Conservation (phyloP, 1,140 invertebrate species). For the Drosophila rufa region DNA sequence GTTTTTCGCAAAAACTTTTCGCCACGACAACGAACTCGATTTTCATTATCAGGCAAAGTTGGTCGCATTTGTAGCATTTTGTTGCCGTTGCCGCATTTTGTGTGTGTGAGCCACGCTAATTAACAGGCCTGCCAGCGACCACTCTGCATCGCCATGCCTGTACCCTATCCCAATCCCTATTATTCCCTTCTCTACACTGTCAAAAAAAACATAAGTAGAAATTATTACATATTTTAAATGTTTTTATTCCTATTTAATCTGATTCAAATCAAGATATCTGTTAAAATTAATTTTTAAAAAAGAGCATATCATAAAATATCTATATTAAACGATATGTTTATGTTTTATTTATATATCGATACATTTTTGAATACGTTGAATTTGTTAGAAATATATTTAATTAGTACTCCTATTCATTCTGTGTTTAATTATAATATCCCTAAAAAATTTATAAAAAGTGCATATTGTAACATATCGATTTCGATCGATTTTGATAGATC, state of each 20-base stretch:
- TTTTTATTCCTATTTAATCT: background rate
- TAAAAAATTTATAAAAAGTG: too few relatives aligned
- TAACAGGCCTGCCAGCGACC: conserved; percentile 65
- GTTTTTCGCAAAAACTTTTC: conserved; percentile 76
- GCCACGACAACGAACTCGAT: conserved; percentile 66
- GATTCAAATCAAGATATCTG: too few relatives aligned
- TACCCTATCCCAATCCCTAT: conserved; percentile 6
- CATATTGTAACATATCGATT: too few relatives aligned
- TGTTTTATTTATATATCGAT: too few relatives aligned
- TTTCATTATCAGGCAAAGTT: conserved; percentile 80
- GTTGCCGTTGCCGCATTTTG: conserved; percentile 68
- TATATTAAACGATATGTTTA: background rate
- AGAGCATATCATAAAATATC: background rate
- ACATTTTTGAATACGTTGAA: too few relatives aligned
- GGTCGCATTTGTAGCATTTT: conserved; percentile 63
- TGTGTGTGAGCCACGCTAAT: conserved; percentile 65
- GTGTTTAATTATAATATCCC: too few relatives aligned
- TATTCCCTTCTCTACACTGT: conserved; percentile 1
- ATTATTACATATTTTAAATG: background rate
- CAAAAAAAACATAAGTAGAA: background rate
- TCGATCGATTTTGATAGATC: too few relatives aligned
- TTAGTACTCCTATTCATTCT: too few relatives aligned
- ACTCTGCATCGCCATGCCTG: conserved; percentile 17
- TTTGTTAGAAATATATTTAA: too few relatives aligned
- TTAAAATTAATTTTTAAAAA: background rate